These are phyloP conservation scores for Charaxes varanes DNA, from an alignment of 1,140 invertebrate genomes.

Conservation along the genomic window DNA sequence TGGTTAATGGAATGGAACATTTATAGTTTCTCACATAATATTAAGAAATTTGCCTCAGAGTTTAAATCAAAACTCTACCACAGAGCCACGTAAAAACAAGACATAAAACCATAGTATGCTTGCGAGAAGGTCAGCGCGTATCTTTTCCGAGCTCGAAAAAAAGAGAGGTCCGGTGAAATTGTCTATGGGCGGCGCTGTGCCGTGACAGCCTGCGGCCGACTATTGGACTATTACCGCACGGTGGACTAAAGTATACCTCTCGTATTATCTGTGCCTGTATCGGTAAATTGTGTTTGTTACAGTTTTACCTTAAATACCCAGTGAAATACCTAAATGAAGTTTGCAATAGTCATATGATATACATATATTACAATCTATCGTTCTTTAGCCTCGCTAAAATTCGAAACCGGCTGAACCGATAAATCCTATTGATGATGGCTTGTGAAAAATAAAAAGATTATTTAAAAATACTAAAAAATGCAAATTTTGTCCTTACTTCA, in stretches of 20 bases:
- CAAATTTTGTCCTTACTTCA: no score
- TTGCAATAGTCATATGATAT: no score
- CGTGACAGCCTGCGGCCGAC: constrained; percentile 45
- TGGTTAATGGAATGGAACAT: no score
- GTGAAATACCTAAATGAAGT: neutral
- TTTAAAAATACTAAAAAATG: no score
- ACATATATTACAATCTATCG: no score
- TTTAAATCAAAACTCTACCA: no score
- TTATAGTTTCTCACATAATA: no score
- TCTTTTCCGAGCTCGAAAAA: constrained; percentile 12
- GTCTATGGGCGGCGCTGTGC: constrained; percentile 51
- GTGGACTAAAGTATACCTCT: constrained; percentile 25
- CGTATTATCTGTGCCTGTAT: constrained; percentile 21
- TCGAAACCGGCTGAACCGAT: no score
- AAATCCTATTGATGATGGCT: no score
- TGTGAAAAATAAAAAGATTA: no score
- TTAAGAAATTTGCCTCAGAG: no score
- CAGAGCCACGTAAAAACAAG: constrained; percentile 5
- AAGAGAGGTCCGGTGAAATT: constrained; percentile 47
- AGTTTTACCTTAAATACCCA: neutral
- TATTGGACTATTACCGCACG: constrained; percentile 40
- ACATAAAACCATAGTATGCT: constrained; percentile 18
- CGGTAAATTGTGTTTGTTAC: constrained; percentile 14
- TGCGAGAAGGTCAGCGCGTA: constrained; percentile 14
- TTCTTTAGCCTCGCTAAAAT: no score